A percentile compares a stretch with the other conserved stretches of the same genome.
Conservation (phyloP, 2,888 invertebrate genomes). For the Meiosimyza decipiens region DNA sequence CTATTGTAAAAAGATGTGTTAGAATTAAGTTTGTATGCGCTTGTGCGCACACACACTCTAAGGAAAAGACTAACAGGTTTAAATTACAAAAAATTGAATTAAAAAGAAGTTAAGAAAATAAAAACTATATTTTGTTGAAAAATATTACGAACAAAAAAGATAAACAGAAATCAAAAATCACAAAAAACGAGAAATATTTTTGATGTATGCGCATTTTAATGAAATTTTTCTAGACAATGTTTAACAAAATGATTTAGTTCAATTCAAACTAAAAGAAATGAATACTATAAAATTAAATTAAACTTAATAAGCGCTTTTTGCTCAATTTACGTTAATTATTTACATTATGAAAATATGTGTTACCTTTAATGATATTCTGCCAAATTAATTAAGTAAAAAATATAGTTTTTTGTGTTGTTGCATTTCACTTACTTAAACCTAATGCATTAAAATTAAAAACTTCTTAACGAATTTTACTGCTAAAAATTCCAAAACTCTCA, state of each 20-base stretch:
- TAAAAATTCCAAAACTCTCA: too few species aligned
- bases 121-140: slow-evolving; percentile 15
- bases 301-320: too few species aligned
- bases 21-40: slow-evolving; percentile 27
- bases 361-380: too few species aligned
- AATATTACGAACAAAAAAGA: slow-evolving; percentile 6
- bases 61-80: slow-evolving; percentile 38
- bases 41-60: slow-evolving; percentile 26
- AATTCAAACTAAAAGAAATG: background rate
- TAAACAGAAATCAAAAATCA: slow-evolving; percentile 7
- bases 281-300: too few species aligned
- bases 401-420: too few species aligned
- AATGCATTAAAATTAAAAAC: too few species aligned
- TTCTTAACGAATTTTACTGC: too few species aligned
- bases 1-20: slow-evolving; percentile 13
- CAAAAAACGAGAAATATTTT: slow-evolving; percentile 28
- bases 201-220: slow-evolving; percentile 15
- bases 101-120: slow-evolving; percentile 11
- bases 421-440: too few species aligned
- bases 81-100: slow-evolving; percentile 10
- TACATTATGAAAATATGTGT: too few species aligned
- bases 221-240: slow-evolving; percentile 24
- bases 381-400: too few species aligned
- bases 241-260: slow-evolving; percentile 11
- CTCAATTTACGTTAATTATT: too few species aligned